Percentiles rank a stretch among this genome's conserved stretches.
Conservation (phyloP, 2,888 invertebrate genomes). For the Apotomis betuletana region DNA sequence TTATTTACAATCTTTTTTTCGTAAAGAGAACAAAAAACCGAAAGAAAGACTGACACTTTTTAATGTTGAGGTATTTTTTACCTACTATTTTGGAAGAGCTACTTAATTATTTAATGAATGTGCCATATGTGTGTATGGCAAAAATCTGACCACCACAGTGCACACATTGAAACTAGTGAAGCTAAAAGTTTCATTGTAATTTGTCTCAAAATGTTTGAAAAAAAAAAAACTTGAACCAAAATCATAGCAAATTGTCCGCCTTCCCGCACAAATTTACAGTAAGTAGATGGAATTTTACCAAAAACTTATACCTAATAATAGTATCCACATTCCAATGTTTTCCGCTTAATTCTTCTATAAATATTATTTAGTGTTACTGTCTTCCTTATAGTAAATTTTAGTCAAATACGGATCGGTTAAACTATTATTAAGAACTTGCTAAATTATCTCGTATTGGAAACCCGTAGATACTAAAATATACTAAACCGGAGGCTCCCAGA, state of each 20-base stretch:
- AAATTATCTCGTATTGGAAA: background rate
- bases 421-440: slow-evolving; percentile 41
- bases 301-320: slow-evolving; percentile 57
- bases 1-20: slow-evolving; percentile 41
- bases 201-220: slow-evolving; percentile 28
- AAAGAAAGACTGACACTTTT: slow-evolving; percentile 38
- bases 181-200: slow-evolving; percentile 24
- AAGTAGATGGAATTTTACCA: slow-evolving; percentile 58
- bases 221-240: slow-evolving; percentile 39
- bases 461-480: slow-evolving; percentile 29
- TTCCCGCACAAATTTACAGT: slow-evolving; percentile 33
- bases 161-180: slow-evolving; percentile 27
- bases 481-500: slow-evolving; percentile 16
- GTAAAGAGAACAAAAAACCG: slow-evolving; percentile 33
- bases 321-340: slow-evolving; percentile 58
- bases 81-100: slow-evolving; percentile 31
- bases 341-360: slow-evolving; percentile 52
- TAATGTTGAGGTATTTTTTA: slow-evolving; percentile 38
- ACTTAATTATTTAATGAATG: slow-evolving; percentile 36
- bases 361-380: slow-evolving; percentile 59
- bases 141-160: slow-evolving; percentile 30
- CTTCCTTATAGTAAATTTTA: slow-evolving; percentile 68
- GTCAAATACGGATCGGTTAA: slow-evolving; percentile 48
- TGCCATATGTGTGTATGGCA: slow-evolving; percentile 41
- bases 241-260: slow-evolving; percentile 36